Evolutionary conservation across 1,140 invertebrate genomes (phyloP).

Genomic region (Drosophila subobscura): DNA sequence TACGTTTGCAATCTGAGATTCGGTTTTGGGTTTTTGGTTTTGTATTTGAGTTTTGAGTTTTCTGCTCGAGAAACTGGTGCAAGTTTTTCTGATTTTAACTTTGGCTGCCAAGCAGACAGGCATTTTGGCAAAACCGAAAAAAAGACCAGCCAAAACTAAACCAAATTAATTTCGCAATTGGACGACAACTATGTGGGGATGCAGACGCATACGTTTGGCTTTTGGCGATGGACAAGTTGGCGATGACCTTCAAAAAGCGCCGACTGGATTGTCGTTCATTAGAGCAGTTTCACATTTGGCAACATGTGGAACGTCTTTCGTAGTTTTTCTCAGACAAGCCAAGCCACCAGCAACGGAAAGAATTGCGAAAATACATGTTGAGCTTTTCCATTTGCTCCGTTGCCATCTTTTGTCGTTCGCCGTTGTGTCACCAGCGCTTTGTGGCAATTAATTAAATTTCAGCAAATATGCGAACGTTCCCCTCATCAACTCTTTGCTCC

Average conservation of each 20-base stretch:
- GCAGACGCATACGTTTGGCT: conserved; percentile 43
- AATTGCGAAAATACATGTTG: conserved; percentile 39
- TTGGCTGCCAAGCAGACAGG: conserved; percentile 30
- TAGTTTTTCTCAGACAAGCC: conserved; percentile 41
- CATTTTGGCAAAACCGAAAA: conserved; percentile 39
- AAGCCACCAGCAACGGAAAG: conserved; percentile 3
- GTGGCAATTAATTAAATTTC: conserved; percentile 47
- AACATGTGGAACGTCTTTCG: conserved; percentile 46
- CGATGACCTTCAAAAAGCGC: conserved; percentile 41
- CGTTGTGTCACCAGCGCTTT: conserved; percentile 39
- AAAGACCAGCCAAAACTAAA: conserved; percentile 41
- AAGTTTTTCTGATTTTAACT: conserved; percentile 34
- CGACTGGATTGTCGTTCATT: conserved; percentile 40
- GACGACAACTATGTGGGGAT: conserved; percentile 40
- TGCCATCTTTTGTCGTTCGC: conserved; percentile 43
- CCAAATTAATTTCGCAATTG: conserved; percentile 48
- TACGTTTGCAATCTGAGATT: conserved; percentile 45
- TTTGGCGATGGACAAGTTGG: conserved; percentile 47
- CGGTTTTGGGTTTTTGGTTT: conserved; percentile 39
- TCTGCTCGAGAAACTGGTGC: conserved; percentile 45
- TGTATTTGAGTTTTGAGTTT: conserved; percentile 38
- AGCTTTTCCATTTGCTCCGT: conserved; percentile 4
- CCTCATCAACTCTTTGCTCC: conserved; percentile 13
- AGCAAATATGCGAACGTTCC: conserved; percentile 42
- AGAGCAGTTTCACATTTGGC: conserved; percentile 49